Conservation (phyloP, 2,888 invertebrate species). For the Cheilosia pagana region DNA sequence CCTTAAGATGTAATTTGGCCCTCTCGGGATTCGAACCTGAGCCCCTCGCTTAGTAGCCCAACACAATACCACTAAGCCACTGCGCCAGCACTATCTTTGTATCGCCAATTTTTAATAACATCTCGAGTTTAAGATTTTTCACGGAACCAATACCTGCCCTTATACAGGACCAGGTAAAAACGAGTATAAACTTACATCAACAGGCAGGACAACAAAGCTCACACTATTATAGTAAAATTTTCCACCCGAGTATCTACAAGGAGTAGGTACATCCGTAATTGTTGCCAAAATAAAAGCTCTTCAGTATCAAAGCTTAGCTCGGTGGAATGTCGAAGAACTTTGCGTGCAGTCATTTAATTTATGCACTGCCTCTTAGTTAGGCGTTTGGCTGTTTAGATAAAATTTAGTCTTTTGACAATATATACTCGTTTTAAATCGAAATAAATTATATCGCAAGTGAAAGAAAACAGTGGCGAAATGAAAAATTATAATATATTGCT, state of each 20-base stretch:
- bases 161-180: too few species aligned
- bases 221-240: not conserved
- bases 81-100: too few species aligned
- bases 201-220: too few species aligned
- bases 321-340: not conserved
- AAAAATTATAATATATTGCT: conserved; percentile 32
- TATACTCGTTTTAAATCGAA: not conserved
- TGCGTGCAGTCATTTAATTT: conserved; percentile 26
- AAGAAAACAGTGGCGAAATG: conserved; percentile 25
- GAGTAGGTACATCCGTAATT: not conserved
- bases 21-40: too few species aligned
- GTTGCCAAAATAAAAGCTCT: conserved; percentile 8
- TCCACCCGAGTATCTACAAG: not conserved
- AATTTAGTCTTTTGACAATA: conserved; percentile 21
- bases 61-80: too few species aligned
- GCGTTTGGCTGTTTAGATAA: conserved; percentile 20
- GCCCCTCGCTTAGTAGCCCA: too few species aligned
- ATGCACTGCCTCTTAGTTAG: conserved; percentile 38
- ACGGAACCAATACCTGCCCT: too few species aligned
- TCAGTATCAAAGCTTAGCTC: not conserved
- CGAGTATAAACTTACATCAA: too few species aligned
- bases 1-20: too few species aligned
- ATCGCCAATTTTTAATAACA: too few species aligned
- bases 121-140: too few species aligned
- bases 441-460: conserved; percentile 18